Evolutionary conservation across 2,797 vertebrate genomes (phyloP).

Genomic region (Acanthurus tractus): DNA sequence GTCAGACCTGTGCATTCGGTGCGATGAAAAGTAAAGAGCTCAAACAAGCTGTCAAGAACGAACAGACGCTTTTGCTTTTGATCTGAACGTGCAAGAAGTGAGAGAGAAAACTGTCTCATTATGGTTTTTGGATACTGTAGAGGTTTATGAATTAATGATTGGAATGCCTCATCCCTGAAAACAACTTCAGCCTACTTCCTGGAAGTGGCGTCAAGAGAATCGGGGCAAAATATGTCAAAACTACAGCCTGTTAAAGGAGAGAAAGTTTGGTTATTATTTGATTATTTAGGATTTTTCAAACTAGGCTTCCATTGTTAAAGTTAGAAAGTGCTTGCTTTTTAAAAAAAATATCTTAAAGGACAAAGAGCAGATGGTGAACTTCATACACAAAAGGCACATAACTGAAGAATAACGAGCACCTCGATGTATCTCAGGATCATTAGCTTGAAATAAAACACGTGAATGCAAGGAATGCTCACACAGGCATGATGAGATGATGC

Average conservation of each 20-base stretch:
- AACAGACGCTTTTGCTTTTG: conserved; percentile 32
- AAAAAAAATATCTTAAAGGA: conserved; percentile 18
- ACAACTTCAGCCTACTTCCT: conserved; percentile 35
- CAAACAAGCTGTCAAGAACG: conserved; percentile 21
- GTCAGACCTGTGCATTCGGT: conserved; percentile 11
- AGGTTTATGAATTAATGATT: conserved; percentile 47
- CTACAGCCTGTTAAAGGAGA: conserved; percentile 17
- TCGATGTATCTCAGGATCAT: conserved; percentile 38
- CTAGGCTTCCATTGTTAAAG: conserved; percentile 21
- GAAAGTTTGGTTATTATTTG: conserved; percentile 29
- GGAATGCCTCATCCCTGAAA: conserved; percentile 25
- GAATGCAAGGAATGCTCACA: conserved; percentile 73
- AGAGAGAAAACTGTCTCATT: conserved; percentile 47
- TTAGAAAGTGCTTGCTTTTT: neutral
- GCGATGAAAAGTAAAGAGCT: conserved; percentile 23
- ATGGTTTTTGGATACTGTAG: conserved; percentile 14
- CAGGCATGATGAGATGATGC: conserved; percentile 73
- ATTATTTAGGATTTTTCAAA: conserved; percentile 14
- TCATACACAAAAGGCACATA: conserved; percentile 19
- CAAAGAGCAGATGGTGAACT: conserved; percentile 48
- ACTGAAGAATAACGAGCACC: conserved; percentile 26
- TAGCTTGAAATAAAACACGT: conserved; percentile 61
- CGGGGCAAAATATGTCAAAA: conserved; percentile 26
- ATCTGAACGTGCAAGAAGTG: conserved; percentile 35
- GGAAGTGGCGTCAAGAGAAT: conserved; percentile 37